Evolutionary conservation across 53 echinoderm and acorn worm genomes (phyloP), one percentile per base, ranked within the genome.

Genomic region (Paelopatides confundens): DNA sequence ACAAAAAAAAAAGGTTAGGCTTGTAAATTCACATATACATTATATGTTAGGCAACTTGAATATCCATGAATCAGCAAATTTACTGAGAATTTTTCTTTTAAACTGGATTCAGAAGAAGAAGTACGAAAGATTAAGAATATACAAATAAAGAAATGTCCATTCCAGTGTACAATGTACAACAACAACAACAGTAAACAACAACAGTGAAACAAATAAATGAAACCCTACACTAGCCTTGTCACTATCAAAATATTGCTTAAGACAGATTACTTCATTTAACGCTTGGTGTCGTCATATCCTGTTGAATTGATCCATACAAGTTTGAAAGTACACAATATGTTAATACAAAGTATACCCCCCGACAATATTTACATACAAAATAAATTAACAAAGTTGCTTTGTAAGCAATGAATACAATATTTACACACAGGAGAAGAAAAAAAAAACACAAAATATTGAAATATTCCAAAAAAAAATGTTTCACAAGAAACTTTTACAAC

Each of bases 371-470:
- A 71, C 71, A 43, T 71, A 13, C 54, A 71, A 71, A 71, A 71
- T 71, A 71, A 71, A 71, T 71, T 71, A 71, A 71, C 38, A 71
- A 71, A 39, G 36, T 71, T 38, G 38, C 38, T 63, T 17, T 4
- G 71, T 38, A 71, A 71, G 71, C 71, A 71, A 71, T 71, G 71
- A 71, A 71, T 71, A 71, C 71, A 71, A 24, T 71, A 71, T 71
- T 37, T 71, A 71, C 71, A 71, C 27, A 54, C 54, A 54, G 54
- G 54, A 54, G 24, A 54, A 9, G 38, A 39, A 46, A 39, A 23
- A 69, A 21, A 40, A 39, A 36, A 43, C 24, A 71, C 26, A 18
- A 71, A 31, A 71, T 14, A 43, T 26, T 10, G 46, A 74, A 37
- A 30, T n/a, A 27, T 67, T 33, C 4, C 8, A 66, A 66, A 66